Evolutionary conservation across 2,113 vertebrate species (phyloP).

Genomic region (Microtus oregoni): DNA sequence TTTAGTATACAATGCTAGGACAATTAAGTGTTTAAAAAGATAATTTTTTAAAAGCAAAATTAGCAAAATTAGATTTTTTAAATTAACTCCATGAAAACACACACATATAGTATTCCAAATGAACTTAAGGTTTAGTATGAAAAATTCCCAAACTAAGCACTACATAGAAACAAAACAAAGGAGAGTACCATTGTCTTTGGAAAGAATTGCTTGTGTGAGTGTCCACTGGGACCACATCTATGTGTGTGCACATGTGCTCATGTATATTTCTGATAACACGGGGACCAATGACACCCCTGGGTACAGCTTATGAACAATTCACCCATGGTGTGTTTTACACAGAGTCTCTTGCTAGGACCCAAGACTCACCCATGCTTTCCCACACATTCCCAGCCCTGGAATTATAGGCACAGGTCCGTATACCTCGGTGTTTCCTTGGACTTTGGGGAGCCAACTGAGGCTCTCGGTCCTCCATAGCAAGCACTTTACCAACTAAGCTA

Average conservation of each 20-base stretch:
- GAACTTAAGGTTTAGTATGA: neutral
- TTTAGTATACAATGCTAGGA: no score
- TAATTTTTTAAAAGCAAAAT: constrained; percentile 18
- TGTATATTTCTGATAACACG: neutral
- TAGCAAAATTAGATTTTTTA: constrained; percentile 31
- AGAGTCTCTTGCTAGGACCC: no score
- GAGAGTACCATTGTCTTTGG: neutral
- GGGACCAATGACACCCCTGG: no score
- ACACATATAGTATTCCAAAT: constrained; percentile 17
- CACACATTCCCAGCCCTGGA: neutral
- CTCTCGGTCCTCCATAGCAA: neutral
- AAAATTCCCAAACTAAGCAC: neutral
- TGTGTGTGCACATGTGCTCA: no score
- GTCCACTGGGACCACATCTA: neutral
- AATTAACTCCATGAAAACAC: neutral
- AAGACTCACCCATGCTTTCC: no score
- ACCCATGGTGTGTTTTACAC: neutral
- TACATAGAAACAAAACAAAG: constrained; percentile 32
- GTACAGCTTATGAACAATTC: neutral
- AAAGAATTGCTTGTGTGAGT: neutral
- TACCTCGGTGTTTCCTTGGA: neutral
- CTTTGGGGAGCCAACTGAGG: no score
- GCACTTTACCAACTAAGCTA: neutral
- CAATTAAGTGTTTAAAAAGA: constrained; percentile 17
- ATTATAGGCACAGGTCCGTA: neutral